These are phyloP conservation scores for Scaptomyza flava DNA, from an alignment of 2,888 invertebrate species.

Conservation along the genomic window DNA sequence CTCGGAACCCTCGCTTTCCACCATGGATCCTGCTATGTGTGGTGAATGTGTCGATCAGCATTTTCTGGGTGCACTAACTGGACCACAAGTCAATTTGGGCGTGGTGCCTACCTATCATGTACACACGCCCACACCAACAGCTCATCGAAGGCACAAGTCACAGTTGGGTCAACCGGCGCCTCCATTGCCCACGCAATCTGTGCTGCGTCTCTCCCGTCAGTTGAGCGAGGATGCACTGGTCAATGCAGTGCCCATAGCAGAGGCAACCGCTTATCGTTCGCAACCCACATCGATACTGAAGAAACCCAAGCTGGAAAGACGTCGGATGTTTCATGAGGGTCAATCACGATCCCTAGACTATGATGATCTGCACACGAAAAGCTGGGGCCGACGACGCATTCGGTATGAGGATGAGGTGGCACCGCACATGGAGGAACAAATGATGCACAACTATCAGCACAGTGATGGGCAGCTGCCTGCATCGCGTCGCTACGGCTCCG, in stretches of 20 bases:
- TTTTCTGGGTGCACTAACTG: conserved; percentile 79
- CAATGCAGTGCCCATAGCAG: conserved; percentile 82
- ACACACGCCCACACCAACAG: conserved; percentile 82
- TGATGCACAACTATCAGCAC: conserved; percentile 37
- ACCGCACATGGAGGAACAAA: conserved; percentile 16
- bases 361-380: conserved; percentile 82
- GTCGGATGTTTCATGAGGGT: conserved; percentile 81
- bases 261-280: conserved; percentile 68
- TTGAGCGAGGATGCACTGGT: conserved; percentile 82
- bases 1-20: conserved; percentile 83
- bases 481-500: conserved; percentile 81
- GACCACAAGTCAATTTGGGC: conserved; percentile 77
- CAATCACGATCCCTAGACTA: conserved; percentile 84
- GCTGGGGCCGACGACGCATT: conserved; percentile 83
- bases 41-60: conserved; percentile 84
- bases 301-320: conserved; percentile 81
- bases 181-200: conserved; percentile 79
- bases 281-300: conserved; percentile 82
- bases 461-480: conserved; percentile 30
- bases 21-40: conserved; percentile 83
- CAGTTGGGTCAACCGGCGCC: conserved; percentile 72
- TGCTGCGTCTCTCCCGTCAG: conserved; percentile 80
- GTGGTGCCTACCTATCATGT: conserved; percentile 82
- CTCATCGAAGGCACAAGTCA: conserved; percentile 77
- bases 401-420: conserved; percentile 83